Conservation (phyloP, 2,113 vertebrate species). For the Takifugu flavidus region DNA sequence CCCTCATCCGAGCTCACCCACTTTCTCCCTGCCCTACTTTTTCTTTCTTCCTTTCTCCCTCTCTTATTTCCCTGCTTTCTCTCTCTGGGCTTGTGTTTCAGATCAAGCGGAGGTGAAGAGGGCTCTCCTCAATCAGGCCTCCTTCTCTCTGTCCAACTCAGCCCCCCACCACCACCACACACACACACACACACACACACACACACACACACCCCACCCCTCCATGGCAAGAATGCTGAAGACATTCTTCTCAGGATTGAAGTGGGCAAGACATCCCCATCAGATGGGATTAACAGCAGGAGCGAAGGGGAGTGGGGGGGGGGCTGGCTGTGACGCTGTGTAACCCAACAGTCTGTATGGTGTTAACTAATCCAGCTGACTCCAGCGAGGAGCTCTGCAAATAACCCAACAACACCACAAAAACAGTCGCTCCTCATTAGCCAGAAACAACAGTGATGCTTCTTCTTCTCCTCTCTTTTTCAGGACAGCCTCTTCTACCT, state of each 20-base stretch:
- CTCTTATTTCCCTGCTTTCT: slow-evolving; percentile 7
- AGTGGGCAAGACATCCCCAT: slow-evolving; percentile 67
- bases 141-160: slow-evolving; percentile 21
- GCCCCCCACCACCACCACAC: no score
- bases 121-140: slow-evolving; percentile 24
- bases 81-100: slow-evolving; percentile 43
- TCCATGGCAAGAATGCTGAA: slow-evolving; percentile 63
- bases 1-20: slow-evolving; percentile 43
- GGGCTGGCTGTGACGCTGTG: slow-evolving; percentile 23
- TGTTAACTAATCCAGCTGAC: slow-evolving; percentile 58
- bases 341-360: slow-evolving; percentile 46
- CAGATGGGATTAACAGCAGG: slow-evolving; percentile 75
- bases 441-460: slow-evolving; percentile 11
- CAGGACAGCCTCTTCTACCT: slow-evolving; percentile 18
- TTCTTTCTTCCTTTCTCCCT: slow-evolving; percentile 17
- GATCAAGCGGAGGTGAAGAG: slow-evolving; percentile 40
- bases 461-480: background rate
- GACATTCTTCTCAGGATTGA: slow-evolving; percentile 68
- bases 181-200: no score
- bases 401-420: slow-evolving; percentile 25
- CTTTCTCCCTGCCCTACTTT: slow-evolving; percentile 52
- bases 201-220: background rate
- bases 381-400: slow-evolving; percentile 43
- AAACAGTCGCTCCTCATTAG: slow-evolving; percentile 12
- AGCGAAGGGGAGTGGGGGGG: slow-evolving; percentile 24